Percentiles rank a stretch among this genome's conserved stretches.
These are phyloP conservation scores for Coranthus polyacanthus DNA, from an alignment of 2,797 vertebrate genomes.

Conservation along the genomic window DNA sequence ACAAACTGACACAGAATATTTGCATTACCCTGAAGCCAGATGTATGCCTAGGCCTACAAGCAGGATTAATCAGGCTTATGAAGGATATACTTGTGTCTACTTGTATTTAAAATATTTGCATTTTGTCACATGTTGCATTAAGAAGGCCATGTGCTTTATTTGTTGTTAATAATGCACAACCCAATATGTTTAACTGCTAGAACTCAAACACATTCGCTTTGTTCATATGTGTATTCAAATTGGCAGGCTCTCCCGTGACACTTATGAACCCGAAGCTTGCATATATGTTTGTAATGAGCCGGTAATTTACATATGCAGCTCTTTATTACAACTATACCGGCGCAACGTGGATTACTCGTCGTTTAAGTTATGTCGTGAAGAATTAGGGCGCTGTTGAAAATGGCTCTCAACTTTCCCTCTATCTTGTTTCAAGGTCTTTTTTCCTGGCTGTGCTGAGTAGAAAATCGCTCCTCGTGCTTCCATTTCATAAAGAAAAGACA, in stretches of 20 bases:
- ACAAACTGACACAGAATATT: too few species aligned
- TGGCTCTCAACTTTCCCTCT: too few species aligned
- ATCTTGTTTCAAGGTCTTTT: too few species aligned
- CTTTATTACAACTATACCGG: not conserved
- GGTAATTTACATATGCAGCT: not conserved
- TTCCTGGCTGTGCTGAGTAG: too few species aligned
- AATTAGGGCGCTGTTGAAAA: too few species aligned
- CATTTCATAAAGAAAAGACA: too few species aligned
- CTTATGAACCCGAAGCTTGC: constrained; percentile 1
- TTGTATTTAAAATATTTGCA: constrained; percentile 6
- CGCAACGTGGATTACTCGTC: not conserved
- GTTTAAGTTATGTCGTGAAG: too few species aligned
- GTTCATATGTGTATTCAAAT: constrained; percentile 11
- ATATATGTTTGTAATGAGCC: not conserved
- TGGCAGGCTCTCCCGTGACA: not conserved
- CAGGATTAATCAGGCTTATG: not conserved
- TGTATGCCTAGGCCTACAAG: not conserved
- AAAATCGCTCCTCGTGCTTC: too few species aligned
- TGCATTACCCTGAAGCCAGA: not conserved
- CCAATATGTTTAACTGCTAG: not conserved
- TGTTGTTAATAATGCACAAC: constrained; percentile 1
- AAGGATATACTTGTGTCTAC: not conserved
- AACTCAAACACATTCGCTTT: constrained; percentile 1
- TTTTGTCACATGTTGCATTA: not conserved
- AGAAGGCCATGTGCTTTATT: not conserved